These are phyloP conservation scores for Drosophila grimshawi DNA, from an alignment of 1,140 invertebrate species.

Conservation along the genomic window DNA sequence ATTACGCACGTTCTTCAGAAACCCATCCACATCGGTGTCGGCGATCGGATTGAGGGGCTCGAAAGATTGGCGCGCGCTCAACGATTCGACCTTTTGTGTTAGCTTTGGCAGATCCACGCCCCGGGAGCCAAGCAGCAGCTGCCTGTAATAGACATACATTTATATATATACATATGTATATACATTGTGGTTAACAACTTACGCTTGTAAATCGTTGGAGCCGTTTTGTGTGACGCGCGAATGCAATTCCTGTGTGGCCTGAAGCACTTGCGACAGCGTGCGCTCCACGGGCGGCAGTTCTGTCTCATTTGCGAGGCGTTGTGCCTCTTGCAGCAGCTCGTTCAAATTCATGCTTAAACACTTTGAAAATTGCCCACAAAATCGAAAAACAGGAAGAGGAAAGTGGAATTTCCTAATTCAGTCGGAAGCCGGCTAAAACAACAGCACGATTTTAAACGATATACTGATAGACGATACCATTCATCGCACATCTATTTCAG, in stretches of 20 bases:
- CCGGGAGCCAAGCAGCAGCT: constrained; percentile 95
- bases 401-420: background rate
- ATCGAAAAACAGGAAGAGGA: background rate
- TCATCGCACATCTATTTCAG: background rate
- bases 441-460: background rate
- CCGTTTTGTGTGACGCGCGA: constrained; percentile 92
- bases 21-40: constrained; percentile 95
- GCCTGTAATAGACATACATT: constrained; percentile 86
- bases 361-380: background rate
- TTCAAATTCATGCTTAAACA: constrained; percentile 88
- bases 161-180: background rate
- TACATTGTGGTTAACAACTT: constrained; percentile 85
- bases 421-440: background rate
- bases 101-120: constrained; percentile 97
- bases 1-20: constrained; percentile 96
- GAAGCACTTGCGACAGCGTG: constrained; percentile 95
- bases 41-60: constrained; percentile 95
- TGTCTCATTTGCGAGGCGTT: constrained; percentile 94
- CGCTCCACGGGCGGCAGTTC: constrained; percentile 94
- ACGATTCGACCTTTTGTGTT: constrained; percentile 94
- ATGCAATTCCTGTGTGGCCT: constrained; percentile 96
- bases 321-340: constrained; percentile 94
- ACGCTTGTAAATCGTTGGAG: constrained; percentile 96
- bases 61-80: constrained; percentile 93
- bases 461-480: background rate